These are phyloP conservation scores for Micromussa lordhowensis DNA, from an alignment of 92 coral and sea anemone genomes.

Conservation along the genomic window DNA sequence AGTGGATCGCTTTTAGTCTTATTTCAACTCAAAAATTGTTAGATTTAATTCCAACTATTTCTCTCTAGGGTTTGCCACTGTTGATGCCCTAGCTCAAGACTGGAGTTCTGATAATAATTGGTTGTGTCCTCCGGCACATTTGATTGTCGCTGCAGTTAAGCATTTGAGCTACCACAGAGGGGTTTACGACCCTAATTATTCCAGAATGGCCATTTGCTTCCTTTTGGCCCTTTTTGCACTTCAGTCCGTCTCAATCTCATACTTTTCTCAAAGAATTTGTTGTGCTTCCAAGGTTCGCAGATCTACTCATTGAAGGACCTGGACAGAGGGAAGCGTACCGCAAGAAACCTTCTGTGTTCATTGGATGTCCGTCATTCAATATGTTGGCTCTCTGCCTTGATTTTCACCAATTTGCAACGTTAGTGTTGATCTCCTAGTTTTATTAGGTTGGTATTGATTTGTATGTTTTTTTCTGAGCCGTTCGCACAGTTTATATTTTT, in stretches of 20 bases:
- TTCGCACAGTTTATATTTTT: not conserved
- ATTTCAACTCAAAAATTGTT: constrained; percentile 47
- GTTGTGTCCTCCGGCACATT: too few species aligned
- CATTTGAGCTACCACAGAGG: constrained; percentile 18
- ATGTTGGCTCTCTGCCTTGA: not conserved
- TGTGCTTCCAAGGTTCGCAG: too few species aligned
- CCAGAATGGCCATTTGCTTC: too few species aligned
- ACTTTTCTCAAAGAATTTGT: constrained; percentile 20
- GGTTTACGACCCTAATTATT: constrained; percentile 47
- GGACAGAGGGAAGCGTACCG: too few species aligned
- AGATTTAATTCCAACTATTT: constrained; percentile 58
- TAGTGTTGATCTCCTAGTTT: not conserved
- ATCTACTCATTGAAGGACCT: too few species aligned
- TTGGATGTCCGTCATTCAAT: constrained; percentile 20
- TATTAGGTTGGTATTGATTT: too few species aligned
- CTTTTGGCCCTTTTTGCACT: constrained; percentile 39
- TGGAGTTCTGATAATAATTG: too few species aligned
- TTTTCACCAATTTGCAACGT: constrained; percentile 2
- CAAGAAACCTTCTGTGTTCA: constrained; percentile 29
- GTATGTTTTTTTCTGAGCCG: not conserved
- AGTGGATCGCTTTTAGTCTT: constrained; percentile 52
- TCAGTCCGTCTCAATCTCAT: constrained; percentile 27
- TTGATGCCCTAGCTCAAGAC: too few species aligned
- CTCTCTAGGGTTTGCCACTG: constrained; percentile 58
- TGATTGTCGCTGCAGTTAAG: not conserved